Evolutionary conservation across 2,888 invertebrate genomes (phyloP).

Genomic region (Euspilapteryx auroguttella): DNA sequence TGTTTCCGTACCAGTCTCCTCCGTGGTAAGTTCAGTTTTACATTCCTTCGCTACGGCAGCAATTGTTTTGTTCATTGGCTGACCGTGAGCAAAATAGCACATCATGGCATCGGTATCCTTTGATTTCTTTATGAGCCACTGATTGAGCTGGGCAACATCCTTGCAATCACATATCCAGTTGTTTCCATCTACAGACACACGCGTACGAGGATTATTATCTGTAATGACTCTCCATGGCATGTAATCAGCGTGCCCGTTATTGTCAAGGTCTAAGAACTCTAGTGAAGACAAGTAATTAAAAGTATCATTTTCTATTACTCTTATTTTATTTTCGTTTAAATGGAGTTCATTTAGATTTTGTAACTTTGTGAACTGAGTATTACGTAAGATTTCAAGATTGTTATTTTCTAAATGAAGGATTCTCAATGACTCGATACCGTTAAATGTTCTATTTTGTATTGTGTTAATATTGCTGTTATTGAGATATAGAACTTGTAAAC

Average conservation of each 20-base stretch:
- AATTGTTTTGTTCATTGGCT: conserved; percentile 52
- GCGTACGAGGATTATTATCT: conserved; percentile 67
- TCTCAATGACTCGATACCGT: conserved; percentile 73
- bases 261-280: conserved; percentile 73
- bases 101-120: conserved; percentile 69
- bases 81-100: conserved; percentile 63
- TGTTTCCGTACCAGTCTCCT: conserved; percentile 62
- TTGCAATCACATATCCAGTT: conserved; percentile 84
- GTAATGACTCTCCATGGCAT: conserved; percentile 73
- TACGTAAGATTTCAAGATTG: conserved; percentile 68
- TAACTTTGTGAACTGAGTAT: conserved; percentile 78
- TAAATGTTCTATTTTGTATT: conserved; percentile 81
- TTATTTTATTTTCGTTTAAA: conserved; percentile 75
- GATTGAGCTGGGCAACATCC: conserved; percentile 68
- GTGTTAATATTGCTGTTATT: conserved; percentile 77
- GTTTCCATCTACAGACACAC: conserved; percentile 74
- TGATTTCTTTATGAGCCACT: conserved; percentile 70
- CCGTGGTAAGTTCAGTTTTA: conserved; percentile 66
- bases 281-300: conserved; percentile 73
- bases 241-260: conserved; percentile 77
- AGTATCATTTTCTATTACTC: conserved; percentile 73
- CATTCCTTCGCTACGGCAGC: conserved; percentile 55
- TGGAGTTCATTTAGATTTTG: conserved; percentile 74
- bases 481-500: conserved; percentile 74
- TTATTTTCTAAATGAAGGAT: conserved; percentile 80